These are phyloP conservation scores for Ephydatia muelleri DNA, from an alignment of 37 sponge, comb jelly and placozoan genomes.

Conservation along the genomic window DNA sequence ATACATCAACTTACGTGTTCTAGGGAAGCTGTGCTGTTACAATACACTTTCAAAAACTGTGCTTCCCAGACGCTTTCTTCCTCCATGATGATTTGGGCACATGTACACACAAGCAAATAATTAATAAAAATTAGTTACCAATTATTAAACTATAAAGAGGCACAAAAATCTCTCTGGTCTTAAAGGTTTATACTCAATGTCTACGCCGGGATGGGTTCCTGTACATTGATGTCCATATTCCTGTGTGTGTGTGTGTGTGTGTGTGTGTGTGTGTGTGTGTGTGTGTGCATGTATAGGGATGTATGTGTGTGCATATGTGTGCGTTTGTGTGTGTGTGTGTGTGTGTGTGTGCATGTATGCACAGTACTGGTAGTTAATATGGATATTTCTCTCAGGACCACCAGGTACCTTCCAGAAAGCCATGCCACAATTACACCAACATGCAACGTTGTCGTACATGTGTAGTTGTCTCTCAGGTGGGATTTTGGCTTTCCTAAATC, in stretches of 20 bases:
- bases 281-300: not conserved
- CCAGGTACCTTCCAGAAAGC: constrained; percentile 34
- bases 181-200: not conserved
- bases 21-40: not conserved
- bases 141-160: not conserved
- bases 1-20: not conserved
- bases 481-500: not conserved
- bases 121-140: not conserved
- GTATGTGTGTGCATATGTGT: constrained; percentile 17
- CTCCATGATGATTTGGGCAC: not conserved
- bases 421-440: constrained; percentile 9
- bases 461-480: not conserved
- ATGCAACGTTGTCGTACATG: not conserved
- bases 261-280: constrained; percentile 35
- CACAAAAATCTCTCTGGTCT: not conserved
- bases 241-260: constrained; percentile 27
- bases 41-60: not conserved
- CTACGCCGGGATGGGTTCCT: not conserved
- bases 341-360: not conserved
- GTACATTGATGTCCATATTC: not conserved
- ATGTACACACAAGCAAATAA: not conserved
- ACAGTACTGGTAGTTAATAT: not conserved
- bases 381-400: not conserved
- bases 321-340: constrained; percentile 28
- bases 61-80: not conserved